A percentile compares a stretch with the other conserved stretches of the same genome.
Conservation (phyloP, 2,797 vertebrate genomes). For the Alosa sapidissima region DNA sequence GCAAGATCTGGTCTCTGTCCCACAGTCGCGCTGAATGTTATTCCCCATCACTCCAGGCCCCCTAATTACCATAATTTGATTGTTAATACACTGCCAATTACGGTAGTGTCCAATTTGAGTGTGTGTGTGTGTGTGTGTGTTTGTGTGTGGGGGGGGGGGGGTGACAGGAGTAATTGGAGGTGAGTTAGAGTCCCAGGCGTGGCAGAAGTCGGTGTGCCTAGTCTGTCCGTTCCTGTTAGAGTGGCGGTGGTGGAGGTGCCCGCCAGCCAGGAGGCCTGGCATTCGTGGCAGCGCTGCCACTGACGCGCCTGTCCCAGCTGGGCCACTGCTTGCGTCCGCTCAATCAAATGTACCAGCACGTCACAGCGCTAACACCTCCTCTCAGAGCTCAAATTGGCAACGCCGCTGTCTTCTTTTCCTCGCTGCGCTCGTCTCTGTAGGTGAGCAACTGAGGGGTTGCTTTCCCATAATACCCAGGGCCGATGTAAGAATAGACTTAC, state of each 20-base stretch:
- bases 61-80: constrained; percentile 87
- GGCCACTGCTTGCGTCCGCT: background rate
- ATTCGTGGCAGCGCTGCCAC: background rate
- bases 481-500: constrained; percentile 1
- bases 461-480: background rate
- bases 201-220: constrained; percentile 54
- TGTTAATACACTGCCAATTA: constrained; percentile 90
- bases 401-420: background rate
- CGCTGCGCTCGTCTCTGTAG: background rate
- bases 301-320: background rate
- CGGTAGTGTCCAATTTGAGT: constrained; percentile 48
- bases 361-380: background rate
- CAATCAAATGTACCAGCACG: background rate
- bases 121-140: background rate
- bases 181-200: constrained; percentile 60
- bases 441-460: background rate
- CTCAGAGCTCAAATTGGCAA: background rate
- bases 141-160: constrained; percentile 1
- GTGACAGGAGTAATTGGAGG: constrained; percentile 71
- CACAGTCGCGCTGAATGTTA: constrained; percentile 70
- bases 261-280: background rate
- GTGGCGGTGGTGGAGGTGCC: background rate
- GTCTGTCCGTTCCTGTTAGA: constrained; percentile 37
- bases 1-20: constrained; percentile 34
- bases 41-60: constrained; percentile 75